Conservation (phyloP, 2,888 invertebrate genomes). For the Pollenia amentaria region DNA sequence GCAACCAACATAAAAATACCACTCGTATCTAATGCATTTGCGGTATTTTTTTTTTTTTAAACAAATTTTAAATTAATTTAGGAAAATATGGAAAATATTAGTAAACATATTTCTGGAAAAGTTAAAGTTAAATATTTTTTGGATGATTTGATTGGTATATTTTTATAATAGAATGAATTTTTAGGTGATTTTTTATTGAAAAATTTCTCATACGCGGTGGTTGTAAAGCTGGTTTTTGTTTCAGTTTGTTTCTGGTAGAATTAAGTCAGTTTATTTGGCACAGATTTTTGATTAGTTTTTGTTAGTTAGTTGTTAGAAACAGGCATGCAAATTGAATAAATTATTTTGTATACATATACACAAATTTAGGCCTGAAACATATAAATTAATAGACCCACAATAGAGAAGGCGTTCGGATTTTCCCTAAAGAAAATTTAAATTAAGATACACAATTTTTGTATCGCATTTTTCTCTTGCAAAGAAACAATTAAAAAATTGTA, state of each 20-base stretch:
- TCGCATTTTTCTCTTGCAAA: too few species aligned
- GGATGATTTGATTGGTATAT: constrained; percentile 26
- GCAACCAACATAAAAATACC: constrained; percentile 98
- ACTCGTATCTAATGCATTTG: constrained; percentile 89
- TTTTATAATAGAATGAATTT: constrained; percentile 29
- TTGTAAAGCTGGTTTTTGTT: neutral
- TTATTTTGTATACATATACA: constrained; percentile 22
- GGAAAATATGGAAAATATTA: constrained; percentile 62
- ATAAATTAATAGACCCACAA: neutral
- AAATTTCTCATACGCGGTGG: neutral
- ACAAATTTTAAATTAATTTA: constrained; percentile 44
- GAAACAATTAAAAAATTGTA: too few species aligned
- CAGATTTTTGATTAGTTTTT: constrained; percentile 2
- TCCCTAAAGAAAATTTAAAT: too few species aligned
- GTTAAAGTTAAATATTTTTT: neutral
- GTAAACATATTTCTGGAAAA: constrained; percentile 15
- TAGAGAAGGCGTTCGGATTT: constrained; percentile 59
- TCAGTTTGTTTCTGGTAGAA: neutral
- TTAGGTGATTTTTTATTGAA: constrained; percentile 6
- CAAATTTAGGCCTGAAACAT: constrained; percentile 12
- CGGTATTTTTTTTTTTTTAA: constrained; percentile 13
- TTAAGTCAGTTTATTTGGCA: constrained; percentile 19
- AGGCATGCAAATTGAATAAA: constrained; percentile 23
- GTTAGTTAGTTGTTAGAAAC: constrained; percentile 37
- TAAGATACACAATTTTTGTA: too few species aligned